Evolutionary conservation across 2,113 vertebrate genomes (phyloP), one percentile per base, ranked within the genome.

Genomic region (Poecile atricapillus): DNA sequence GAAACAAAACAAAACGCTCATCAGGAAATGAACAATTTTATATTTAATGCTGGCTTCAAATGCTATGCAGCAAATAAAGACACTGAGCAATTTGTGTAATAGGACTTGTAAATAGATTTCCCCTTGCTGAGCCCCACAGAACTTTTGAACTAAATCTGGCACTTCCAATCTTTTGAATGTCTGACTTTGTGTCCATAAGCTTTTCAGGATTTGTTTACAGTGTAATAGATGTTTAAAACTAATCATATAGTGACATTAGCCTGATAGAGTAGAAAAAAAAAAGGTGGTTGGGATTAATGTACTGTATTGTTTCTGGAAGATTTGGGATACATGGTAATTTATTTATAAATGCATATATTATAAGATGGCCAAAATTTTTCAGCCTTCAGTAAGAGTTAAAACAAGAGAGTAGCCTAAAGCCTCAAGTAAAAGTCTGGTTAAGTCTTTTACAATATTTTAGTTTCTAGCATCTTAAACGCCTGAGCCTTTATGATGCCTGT

Each of bases 11-110:
- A 25, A 64, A 76, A 6, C 27, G 22, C 39, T 70, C 25, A 41
- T 64, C 64, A 89, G 77, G 83, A 96, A 95, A 90, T 83, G 10
- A 96, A 85, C 73, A 79, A 75, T 89, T 95, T 89, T 89, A 20
- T 68, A 10, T 94, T 89, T 95, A 60, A 52, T 60, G 44, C 64
- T 89, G 73, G 24, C 69, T 87, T 89, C 84, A 64, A 33, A 77
- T 86, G 52, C 78, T 41, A 28, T 68, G 73, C 37, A 92, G 50
- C 87, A 94, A 94, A 95, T 84, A 95, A 84, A 92, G 47, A 41
- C 44, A 60, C 53, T 41, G 68, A 64, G 52, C 67, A 94, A 87
- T 94, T 89, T 94, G 44, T 64, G 6, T 91, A 89, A 87, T 68
- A 78, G 41, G 35, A 89, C 83, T 60, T 63, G 80, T 88, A 94